These are phyloP conservation scores for Chelonoidis abingdonii DNA, from an alignment of 2,113 vertebrate species.

Conservation along the genomic window DNA sequence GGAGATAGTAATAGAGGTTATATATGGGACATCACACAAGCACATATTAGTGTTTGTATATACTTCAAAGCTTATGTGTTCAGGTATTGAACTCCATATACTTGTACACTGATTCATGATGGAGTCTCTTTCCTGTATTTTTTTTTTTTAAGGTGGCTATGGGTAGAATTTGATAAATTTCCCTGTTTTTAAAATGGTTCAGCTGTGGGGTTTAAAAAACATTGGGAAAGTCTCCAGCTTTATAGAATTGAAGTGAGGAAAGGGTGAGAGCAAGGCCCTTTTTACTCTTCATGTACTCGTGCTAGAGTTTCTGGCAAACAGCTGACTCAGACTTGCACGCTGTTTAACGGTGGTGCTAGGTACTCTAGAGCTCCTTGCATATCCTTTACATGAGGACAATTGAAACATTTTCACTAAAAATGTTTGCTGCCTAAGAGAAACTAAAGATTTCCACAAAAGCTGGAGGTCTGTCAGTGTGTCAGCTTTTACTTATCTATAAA, in stretches of 20 bases:
- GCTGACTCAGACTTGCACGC: not conserved
- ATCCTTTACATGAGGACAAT: not conserved
- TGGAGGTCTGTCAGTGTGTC: not conserved
- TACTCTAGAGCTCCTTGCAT: not conserved
- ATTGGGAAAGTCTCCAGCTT: not conserved
- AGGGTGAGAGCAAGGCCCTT: not conserved
- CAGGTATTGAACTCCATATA: not conserved
- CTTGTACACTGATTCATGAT: not conserved
- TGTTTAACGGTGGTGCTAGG: not conserved
- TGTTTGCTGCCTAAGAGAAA: not conserved
- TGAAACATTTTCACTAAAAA: not conserved
- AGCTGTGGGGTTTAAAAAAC: not conserved
- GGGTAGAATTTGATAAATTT: not conserved
- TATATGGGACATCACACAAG: not conserved
- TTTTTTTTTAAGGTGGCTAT: not conserved
- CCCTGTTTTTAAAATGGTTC: not conserved
- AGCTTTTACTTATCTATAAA: not conserved
- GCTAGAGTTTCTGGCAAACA: not conserved
- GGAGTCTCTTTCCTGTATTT: not conserved
- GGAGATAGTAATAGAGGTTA: not conserved
- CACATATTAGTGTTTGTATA: not conserved
- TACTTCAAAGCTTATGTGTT: not conserved
- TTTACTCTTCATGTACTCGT: not conserved
- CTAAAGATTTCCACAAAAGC: not conserved
- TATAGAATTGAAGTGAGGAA: not conserved